Percentiles rank a stretch among this genome's conserved stretches.
Evolutionary conservation across 2,797 vertebrate genomes (phyloP).

Genomic region (Acipenser oxyrinchus): DNA sequence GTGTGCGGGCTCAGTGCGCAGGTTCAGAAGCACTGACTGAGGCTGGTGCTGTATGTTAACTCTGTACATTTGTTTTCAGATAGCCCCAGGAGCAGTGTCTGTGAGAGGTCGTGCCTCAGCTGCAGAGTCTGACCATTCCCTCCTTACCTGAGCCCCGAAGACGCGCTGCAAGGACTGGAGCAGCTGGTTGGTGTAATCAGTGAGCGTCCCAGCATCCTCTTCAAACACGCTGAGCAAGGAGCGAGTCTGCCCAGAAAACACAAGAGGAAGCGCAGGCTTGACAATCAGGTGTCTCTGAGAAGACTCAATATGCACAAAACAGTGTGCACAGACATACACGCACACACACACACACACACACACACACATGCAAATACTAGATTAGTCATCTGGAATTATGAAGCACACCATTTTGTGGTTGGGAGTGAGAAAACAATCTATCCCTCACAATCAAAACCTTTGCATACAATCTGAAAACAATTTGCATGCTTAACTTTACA

Average conservation of each 20-base stretch:
- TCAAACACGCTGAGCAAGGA: conserved; percentile 97
- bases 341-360: background rate
- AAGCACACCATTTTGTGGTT: no score
- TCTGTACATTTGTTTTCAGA: no score
- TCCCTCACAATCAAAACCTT: no score
- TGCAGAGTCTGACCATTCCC: background rate
- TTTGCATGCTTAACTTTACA: no score
- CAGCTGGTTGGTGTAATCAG: conserved; percentile 91
- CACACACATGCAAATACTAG: background rate
- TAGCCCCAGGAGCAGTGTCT: conserved; percentile 3
- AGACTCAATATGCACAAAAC: no score
- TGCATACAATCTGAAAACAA: no score
- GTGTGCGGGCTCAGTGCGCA: no score
- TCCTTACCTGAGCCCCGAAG: conserved; percentile 88
- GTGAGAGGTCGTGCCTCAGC: conserved; percentile 7
- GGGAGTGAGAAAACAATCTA: no score
- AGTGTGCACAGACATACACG: background rate
- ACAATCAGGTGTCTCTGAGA: no score
- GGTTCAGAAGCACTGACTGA: no score
- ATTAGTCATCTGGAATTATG: no score
- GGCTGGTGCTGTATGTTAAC: no score
- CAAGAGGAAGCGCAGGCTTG: background rate
- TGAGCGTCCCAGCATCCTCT: conserved; percentile 91
- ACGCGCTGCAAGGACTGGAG: conserved; percentile 94
- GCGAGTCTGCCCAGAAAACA: conserved; percentile 66